phyloP scores from a whole-genome alignment of 2,113 vertebrate species.

The Saguinus imperator region DNA sequence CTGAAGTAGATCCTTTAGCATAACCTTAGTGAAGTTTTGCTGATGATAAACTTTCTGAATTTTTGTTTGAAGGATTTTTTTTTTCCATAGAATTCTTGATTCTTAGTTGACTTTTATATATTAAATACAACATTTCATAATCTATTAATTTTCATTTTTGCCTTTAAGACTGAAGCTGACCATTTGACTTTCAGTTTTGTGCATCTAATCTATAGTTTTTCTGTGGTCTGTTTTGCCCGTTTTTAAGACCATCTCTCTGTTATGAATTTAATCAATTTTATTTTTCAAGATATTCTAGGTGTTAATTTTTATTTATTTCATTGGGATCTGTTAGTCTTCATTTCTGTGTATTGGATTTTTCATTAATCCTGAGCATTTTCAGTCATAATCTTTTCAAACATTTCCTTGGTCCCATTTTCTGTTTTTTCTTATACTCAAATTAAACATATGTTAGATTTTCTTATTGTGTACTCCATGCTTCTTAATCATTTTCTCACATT shows the following conservation, averaged over 20 bases:
- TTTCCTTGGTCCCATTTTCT: not conserved
- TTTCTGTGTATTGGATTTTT: not conserved
- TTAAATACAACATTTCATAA: not conserved
- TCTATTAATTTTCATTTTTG: not conserved
- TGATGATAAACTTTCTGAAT: not conserved
- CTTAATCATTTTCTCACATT: not conserved
- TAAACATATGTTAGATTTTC: not conserved
- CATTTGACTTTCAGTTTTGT: not conserved
- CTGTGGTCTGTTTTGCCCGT: not conserved
- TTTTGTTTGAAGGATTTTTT: not conserved
- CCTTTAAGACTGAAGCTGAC: not conserved
- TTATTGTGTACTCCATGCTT: not conserved
- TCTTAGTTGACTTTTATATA: not conserved
- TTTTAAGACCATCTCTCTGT: not conserved
- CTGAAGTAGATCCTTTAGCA: not conserved
- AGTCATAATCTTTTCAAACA: not conserved
- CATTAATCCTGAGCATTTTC: not conserved
- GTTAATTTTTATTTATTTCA: not conserved
- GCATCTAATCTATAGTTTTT: not conserved
- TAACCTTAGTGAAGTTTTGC: not conserved
- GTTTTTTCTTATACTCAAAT: not conserved
- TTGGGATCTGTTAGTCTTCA: not conserved
- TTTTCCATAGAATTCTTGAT: not conserved
- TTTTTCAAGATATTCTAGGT: not conserved
- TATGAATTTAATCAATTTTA: not conserved